These are phyloP conservation scores for Tolmerus cingulatus DNA, from an alignment of 2,888 invertebrate species.

Conservation along the genomic window DNA sequence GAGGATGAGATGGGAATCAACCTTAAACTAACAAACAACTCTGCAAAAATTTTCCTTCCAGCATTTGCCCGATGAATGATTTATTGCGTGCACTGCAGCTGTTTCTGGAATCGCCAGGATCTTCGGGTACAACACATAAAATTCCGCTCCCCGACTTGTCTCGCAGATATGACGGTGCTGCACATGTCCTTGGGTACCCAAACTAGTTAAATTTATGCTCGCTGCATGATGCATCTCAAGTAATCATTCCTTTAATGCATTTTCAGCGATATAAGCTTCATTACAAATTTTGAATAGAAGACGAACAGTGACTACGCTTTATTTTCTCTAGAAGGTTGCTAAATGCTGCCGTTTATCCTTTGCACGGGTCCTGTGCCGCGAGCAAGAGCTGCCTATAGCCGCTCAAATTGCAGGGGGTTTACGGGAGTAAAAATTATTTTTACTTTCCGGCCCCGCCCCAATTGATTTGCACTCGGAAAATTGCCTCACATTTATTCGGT, in stretches of 20 bases:
- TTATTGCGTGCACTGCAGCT: conserved; percentile 52
- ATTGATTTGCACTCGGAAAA: not conserved
- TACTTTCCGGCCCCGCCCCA: not conserved
- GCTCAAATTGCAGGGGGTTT: not conserved
- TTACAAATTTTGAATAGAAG: conserved; percentile 31
- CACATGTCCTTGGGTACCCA: conserved; percentile 30
- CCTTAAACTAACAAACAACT: conserved; percentile 40
- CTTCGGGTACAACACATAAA: conserved; percentile 49
- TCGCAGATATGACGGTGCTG: conserved; percentile 27
- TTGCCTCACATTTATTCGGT: not conserved
- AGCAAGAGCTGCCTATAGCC: not conserved
- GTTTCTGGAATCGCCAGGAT: conserved; percentile 50
- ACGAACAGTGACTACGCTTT: conserved; percentile 5
- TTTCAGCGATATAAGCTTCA: conserved; percentile 9
- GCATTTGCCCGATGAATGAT: conserved; percentile 51
- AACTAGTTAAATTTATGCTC: conserved; percentile 24
- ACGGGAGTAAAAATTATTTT: not conserved
- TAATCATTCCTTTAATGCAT: conserved; percentile 31
- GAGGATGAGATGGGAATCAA: conserved; percentile 37
- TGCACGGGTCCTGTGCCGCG: not conserved
- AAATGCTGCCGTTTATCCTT: not conserved
- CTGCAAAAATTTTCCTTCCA: conserved; percentile 35
- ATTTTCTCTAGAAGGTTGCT: not conserved
- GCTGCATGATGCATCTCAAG: conserved; percentile 12
- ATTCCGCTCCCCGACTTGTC: conserved; percentile 40